Percentiles rank a stretch among this genome's conserved stretches.
Evolutionary conservation across 1,140 invertebrate genomes (phyloP).

Genomic region (Drosophila tani): DNA sequence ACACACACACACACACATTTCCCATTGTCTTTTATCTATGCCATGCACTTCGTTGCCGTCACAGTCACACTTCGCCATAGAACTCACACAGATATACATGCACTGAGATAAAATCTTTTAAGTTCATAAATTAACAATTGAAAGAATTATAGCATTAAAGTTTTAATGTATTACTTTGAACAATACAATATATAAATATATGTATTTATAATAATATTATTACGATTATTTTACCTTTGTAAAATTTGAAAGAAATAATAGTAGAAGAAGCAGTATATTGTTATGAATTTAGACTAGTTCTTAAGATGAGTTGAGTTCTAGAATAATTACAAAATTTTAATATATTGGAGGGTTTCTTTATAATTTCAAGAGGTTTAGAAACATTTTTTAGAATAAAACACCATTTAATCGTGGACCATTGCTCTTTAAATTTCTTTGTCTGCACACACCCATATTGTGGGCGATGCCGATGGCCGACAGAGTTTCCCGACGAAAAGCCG

Average conservation of each 20-base stretch:
- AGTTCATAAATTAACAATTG: neutral
- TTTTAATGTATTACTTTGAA: too few species aligned
- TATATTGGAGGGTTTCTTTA: too few species aligned
- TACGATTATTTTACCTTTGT: too few species aligned
- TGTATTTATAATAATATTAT: too few species aligned
- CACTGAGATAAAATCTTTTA: neutral
- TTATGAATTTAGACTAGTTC: too few species aligned
- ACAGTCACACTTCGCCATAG: slow-evolving; percentile 65
- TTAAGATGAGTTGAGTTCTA: too few species aligned
- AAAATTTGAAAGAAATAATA: too few species aligned
- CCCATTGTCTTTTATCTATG: slow-evolving; percentile 58
- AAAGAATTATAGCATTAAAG: too few species aligned
- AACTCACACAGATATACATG: neutral
- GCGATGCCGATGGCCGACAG: slow-evolving; percentile 40
- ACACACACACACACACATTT: slow-evolving; percentile 14
- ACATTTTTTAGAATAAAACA: neutral
- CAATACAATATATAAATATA: too few species aligned
- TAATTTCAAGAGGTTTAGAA: too few species aligned
- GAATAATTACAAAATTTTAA: too few species aligned
- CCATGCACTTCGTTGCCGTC: slow-evolving; percentile 67
- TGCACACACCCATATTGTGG: slow-evolving; percentile 20
- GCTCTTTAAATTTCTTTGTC: neutral
- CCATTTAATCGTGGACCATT: neutral
- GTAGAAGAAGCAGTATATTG: too few species aligned
- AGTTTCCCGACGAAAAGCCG: slow-evolving; percentile 36